Base-by-base conservation (phyloP, 2,797 vertebrate species). In the Atherinosoma microstoma region DNA sequence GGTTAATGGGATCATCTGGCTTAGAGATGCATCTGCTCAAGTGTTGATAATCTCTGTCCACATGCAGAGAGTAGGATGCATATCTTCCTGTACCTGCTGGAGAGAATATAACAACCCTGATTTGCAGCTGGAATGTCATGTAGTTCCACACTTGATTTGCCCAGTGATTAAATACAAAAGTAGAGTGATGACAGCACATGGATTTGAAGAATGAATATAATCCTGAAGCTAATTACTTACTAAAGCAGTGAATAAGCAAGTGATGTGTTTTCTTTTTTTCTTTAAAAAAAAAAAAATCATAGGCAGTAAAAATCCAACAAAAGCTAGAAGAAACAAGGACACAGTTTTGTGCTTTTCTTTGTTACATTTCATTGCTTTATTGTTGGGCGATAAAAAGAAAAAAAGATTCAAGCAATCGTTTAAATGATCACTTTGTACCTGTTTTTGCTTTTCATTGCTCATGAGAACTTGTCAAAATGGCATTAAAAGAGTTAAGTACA, bases 1-100 rank as follows among this genome's bases (percentile, higher is more conserved):
- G 90, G 88, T 92, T 91, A 91, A 91, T 87, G 77, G 79, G 90
- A 92, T 93, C 82, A 83, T 63, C 64, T 84, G 82, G 74, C 24
- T 91, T 76, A 74, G 70, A 67, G 71, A 85, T 63, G 69, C 68
- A 70, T 84, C 76, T 76, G 61, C 70, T 84, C 73, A 60, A 80
- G 80, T 85, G 84, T 81, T 81, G 67, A 80, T 90, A 80, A 89
- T 89, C 82, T 80, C 27, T 70, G 63, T 84, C 61, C 76, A 70
- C 35, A 29, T 64, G 60, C 34, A 73, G 64, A 83, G 64, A 59
- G 78, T 65, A 59, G 36, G 67, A 77, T 56, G 42, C 60, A 60
- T 72, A 30, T 38, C 64, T 75, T 66, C 40, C n/a, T 61, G 53
- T 47, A 56, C 71, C 75, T 76, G 61, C 78, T 75, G 75, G 67